A percentile compares a stretch with the other conserved stretches of the same genome.
Evolutionary conservation across 2,113 vertebrate genomes (phyloP).

Genomic region (Phalacrocorax pelagicus): DNA sequence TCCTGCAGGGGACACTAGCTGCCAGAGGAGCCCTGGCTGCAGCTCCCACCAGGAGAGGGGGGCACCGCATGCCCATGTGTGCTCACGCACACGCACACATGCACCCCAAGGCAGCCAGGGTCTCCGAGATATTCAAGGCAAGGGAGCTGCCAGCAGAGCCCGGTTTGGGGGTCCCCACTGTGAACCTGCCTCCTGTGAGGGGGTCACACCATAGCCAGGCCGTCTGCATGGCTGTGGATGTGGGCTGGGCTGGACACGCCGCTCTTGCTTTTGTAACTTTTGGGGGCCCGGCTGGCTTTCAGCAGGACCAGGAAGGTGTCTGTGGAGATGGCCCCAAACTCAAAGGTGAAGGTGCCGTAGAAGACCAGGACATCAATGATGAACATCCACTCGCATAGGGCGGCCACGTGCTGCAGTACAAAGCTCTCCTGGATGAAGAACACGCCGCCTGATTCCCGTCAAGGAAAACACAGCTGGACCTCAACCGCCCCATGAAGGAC

Average conservation of each 20-base stretch:
- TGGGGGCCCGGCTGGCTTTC: constrained; percentile 62
- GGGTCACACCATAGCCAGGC: constrained; percentile 64
- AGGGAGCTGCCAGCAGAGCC: background rate
- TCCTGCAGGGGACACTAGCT: background rate
- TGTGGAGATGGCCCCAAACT: constrained; percentile 82
- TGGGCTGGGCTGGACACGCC: background rate
- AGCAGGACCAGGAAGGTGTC: constrained; percentile 85
- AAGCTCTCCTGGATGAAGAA: constrained; percentile 88
- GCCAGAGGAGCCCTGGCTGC: background rate
- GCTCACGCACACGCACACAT: background rate
- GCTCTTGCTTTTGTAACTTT: constrained; percentile 62
- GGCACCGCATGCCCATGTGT: fast-evolving
- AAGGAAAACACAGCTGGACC: constrained; percentile 66
- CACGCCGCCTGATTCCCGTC: constrained; percentile 79
- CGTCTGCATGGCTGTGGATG: constrained; percentile 25
- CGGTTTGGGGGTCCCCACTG: background rate
- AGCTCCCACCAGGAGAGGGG: background rate
- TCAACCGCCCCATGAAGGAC: background rate
- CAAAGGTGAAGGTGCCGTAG: constrained; percentile 87
- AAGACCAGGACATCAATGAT: constrained; percentile 87
- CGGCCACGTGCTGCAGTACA: constrained; percentile 82
- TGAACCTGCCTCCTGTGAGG: background rate
- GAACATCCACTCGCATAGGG: constrained; percentile 89
- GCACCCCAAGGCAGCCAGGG: background rate
- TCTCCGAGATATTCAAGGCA: background rate